A percentile compares a stretch with the other conserved stretches of the same genome.
phyloP scores from a whole-genome alignment of 2,113 vertebrate genomes.

The Delphinus delphis region DNA sequence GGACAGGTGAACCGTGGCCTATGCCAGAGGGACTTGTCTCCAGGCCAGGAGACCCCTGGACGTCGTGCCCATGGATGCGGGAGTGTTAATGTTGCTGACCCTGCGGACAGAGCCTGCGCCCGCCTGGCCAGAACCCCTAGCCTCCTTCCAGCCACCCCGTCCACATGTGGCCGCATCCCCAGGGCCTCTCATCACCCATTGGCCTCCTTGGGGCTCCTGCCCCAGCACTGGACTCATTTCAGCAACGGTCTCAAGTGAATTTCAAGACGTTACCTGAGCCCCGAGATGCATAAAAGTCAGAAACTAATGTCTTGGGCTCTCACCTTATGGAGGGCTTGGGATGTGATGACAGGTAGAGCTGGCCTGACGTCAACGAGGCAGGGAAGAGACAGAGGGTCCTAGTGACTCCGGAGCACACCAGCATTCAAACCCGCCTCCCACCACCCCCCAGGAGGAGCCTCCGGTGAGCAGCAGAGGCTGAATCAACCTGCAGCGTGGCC shows the following conservation, averaged over 20 bases:
- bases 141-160: too few relatives aligned
- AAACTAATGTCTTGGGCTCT: background rate
- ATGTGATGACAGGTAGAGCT: background rate
- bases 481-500: background rate
- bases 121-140: background rate
- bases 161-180: background rate
- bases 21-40: background rate
- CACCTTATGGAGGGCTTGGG: background rate
- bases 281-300: background rate
- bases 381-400: background rate
- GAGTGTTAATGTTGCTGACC: background rate
- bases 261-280: background rate
- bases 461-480: background rate
- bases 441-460: rapidly evolving
- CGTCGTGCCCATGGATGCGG: background rate
- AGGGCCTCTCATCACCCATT: background rate
- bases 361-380: background rate
- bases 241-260: background rate
- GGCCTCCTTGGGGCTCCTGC: background rate
- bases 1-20: background rate
- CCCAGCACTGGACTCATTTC: background rate
- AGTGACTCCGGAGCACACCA: background rate
- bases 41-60: background rate
- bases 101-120: background rate
- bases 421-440: background rate